Evolutionary conservation across 1,140 invertebrate genomes (phyloP), one percentile per base, ranked within the genome.

Genomic region (Batillaria attramentaria): DNA sequence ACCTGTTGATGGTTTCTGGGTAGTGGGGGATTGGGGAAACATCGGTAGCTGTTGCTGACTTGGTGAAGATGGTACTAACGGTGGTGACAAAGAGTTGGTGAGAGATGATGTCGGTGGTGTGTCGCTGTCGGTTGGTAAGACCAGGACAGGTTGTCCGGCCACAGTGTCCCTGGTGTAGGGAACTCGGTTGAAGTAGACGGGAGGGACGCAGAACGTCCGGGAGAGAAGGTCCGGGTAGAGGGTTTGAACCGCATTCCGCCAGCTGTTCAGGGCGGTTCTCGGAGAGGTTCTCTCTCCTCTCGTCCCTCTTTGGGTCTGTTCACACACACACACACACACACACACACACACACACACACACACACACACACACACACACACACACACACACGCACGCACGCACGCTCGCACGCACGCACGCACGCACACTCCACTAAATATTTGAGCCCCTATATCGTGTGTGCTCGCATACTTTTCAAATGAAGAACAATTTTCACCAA

Each of bases 171-270:
- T 13, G 0, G 2, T 33, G 33, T 57, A 73, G 33, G 46, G 46
- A 16, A 57, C 72, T 10, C 54, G 46, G 46, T 54, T 54, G 72
- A 73, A 46, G 50, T 54, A 35, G 2, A 73, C 46, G 2, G 72
- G 72, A 24, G 72, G 72, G 2, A 73, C 46, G 20, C 46, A 73
- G 72, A 37, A 33, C 13, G 72, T 57, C 8, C 10, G 18, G 6
- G 8, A 5, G 37, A 24, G 50, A 24, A 57, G 8, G 8, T 54
- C 37, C 31, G 72, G 72, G 46, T 73, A 73, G 31, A 73, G 16
- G 31, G 72, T 57, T 33, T 5, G 18, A 20, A 72, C 20, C n/a
- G 43, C 50, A 41, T 72, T 24, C 3, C 42, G 42, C 70, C 70
- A 72, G 2, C 13, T 35, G 10, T 3, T 4, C 62, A 33, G 8